These are phyloP conservation scores for Mesembrinibis cayennensis DNA, from an alignment of 2,113 vertebrate species.

Conservation along the genomic window DNA sequence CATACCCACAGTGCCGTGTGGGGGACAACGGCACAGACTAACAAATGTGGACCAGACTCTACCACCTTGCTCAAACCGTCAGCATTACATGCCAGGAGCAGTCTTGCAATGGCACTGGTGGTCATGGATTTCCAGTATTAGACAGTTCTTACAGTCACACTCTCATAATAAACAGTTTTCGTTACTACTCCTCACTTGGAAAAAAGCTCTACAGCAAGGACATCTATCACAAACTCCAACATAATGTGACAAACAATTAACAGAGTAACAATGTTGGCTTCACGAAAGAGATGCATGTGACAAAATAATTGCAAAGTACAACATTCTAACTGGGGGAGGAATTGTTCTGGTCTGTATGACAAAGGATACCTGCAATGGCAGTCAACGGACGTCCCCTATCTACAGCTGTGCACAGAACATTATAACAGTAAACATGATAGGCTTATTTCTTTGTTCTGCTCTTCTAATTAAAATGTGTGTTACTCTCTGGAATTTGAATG, in stretches of 20 bases:
- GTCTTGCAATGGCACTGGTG: neutral
- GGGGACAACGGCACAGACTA: rapidly evolving
- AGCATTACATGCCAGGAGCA: rapidly evolving
- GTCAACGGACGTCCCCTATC: rapidly evolving
- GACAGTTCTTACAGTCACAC: neutral
- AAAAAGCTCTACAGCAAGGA: neutral
- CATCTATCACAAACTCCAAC: neutral
- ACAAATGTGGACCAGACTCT: neutral
- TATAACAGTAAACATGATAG: neutral
- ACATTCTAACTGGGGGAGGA: neutral
- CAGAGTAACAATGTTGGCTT: neutral
- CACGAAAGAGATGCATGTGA: rapidly evolving
- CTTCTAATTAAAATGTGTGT: neutral
- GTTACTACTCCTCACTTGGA: neutral
- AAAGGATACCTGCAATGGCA: rapidly evolving
- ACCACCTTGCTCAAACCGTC: neutral
- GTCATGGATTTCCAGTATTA: neutral
- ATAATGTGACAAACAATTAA: neutral
- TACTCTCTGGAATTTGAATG: neutral
- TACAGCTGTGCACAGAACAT: neutral
- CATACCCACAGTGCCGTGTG: rapidly evolving
- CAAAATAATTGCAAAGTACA: neutral
- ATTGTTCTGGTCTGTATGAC: neutral
- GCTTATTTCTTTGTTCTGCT: neutral
- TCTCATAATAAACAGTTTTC: neutral